Conservation (phyloP, 35 echinoderm and acorn worm genomes). For the Antedon bifida region DNA sequence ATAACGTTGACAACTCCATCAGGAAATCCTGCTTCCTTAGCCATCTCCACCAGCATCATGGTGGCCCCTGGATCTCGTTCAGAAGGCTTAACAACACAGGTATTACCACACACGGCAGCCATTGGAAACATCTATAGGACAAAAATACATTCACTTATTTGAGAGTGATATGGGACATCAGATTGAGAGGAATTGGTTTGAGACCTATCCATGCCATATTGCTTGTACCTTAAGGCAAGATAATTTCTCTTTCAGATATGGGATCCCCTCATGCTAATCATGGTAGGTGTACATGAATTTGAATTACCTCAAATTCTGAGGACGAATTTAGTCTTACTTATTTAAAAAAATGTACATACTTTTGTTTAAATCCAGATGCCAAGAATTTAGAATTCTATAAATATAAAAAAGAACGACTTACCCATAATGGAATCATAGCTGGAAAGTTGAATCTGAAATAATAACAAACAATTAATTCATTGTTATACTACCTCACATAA, state of each 20-base stretch:
- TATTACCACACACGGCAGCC: slow-evolving; percentile 93
- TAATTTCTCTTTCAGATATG: no score
- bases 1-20: slow-evolving; percentile 86
- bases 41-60: slow-evolving; percentile 86
- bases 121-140: slow-evolving; percentile 87
- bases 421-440: slow-evolving; percentile 98
- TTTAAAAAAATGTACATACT: no score
- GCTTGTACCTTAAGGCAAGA: no score
- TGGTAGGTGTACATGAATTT: no score
- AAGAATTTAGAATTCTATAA: no score
- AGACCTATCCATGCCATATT: no score
- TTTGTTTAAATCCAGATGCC: no score
- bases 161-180: neutral
- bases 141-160: slow-evolving; percentile 7
- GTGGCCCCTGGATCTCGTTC: slow-evolving; percentile 85
- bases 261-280: no score
- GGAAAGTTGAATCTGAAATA: slow-evolving; percentile 85
- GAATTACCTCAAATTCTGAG: no score
- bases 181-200: neutral
- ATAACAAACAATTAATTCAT: neutral
- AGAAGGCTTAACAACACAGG: slow-evolving; percentile 83
- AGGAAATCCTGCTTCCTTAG: slow-evolving; percentile 71
- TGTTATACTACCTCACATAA: no score
- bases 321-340: no score
- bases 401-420: slow-evolving; percentile 24